Evolutionary conservation across 2,888 invertebrate species (phyloP), one percentile per base, ranked within the genome.

Genomic region (Poecilobothrus nobilitatus): DNA sequence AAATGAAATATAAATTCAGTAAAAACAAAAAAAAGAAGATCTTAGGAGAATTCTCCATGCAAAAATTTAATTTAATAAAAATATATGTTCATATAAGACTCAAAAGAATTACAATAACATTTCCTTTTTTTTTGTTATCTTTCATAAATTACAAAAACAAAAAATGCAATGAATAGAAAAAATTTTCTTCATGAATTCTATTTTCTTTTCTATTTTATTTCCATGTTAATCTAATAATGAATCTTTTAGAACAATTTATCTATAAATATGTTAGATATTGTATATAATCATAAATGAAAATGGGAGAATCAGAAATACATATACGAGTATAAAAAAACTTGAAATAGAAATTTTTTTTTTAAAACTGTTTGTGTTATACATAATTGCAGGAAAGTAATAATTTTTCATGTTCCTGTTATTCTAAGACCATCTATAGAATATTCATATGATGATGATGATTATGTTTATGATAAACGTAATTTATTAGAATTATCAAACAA

Each of bases 311-410:
- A 37, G 37, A 37, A 10, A 8, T 8, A 34, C 8, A 8, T 8
- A 34, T 7, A 34, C 34, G 8, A 34, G 34, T 34, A 34, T 7
- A 5, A 34, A 34, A 34, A 34, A n/a, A n/a, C n/a, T 7, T 34
- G 34, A 34, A 34, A 34, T 7, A 34, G 8, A 34, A 34, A 34
- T 34, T 7, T 34, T n/a, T 27, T 27, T 2, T 37, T 5, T 37
- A 37, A 10, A 37, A 37, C 8, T 4, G 37, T 37, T 37, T 27
- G 15, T 53, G 18, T 18, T 18, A 2, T 18, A 53, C 2, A 53
- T 53, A 53, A 53, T 53, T 53, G 53, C 53, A 53, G 53, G 53
- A 53, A 53, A 53, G 15, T 53, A 53, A 53, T 53, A 53, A 53
- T 53, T 53, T n/a, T n/a, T 53, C 53, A 18, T 53, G 53, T 53